A percentile compares a stretch with the other conserved stretches of the same genome.
These are phyloP conservation scores for Therioaphis trifolii DNA, from an alignment of 2,888 invertebrate species.

Conservation along the genomic window DNA sequence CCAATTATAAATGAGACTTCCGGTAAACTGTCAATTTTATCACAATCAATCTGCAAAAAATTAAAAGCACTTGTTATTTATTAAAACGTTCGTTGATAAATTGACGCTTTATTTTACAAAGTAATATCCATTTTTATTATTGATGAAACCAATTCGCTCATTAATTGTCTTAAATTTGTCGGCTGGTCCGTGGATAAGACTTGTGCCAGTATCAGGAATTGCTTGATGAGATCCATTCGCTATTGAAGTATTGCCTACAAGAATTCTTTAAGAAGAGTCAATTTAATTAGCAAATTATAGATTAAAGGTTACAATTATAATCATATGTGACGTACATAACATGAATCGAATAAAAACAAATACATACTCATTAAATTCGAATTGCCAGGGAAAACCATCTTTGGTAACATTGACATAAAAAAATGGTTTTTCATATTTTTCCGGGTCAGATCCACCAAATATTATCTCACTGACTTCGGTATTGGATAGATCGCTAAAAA, in stretches of 20 bases:
- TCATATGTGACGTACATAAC: neutral
- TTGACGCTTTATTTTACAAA: constrained; percentile 66
- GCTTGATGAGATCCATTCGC: constrained; percentile 72
- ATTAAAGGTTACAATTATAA: neutral
- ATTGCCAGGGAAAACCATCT: constrained; percentile 97
- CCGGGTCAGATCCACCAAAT: constrained; percentile 93
- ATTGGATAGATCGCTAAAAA: constrained; percentile 69
- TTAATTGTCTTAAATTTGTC: constrained; percentile 83
- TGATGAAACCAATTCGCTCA: constrained; percentile 81
- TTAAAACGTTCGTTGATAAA: neutral
- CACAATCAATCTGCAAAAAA: constrained; percentile 78
- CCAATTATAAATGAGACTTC: constrained; percentile 80
- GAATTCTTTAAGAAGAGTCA: neutral
- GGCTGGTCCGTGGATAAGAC: constrained; percentile 92
- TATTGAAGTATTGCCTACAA: neutral
- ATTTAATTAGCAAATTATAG: too few relatives aligned
- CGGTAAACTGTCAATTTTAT: constrained; percentile 82
- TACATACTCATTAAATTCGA: constrained; percentile 82
- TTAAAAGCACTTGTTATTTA: neutral
- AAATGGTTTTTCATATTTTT: constrained; percentile 88
- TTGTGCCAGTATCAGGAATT: constrained; percentile 96
- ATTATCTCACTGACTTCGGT: constrained; percentile 87
- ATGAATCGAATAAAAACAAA: neutral
- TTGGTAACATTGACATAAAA: constrained; percentile 86
- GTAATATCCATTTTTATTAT: constrained; percentile 83